These are phyloP conservation scores for Varroa destructor DNA, from an alignment of 1,140 invertebrate genomes.

Conservation along the genomic window DNA sequence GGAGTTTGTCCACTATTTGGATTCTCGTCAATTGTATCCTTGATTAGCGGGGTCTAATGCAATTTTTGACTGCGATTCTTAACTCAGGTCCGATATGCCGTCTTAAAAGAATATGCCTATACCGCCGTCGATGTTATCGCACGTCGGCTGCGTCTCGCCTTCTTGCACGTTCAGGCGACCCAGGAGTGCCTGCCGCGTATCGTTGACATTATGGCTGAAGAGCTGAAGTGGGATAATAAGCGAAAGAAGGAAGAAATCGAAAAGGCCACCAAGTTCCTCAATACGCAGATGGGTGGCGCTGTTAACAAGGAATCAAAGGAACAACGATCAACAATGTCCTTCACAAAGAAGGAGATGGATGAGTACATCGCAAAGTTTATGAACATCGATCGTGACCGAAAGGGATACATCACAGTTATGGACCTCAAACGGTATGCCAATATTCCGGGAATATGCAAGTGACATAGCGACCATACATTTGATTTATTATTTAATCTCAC, in stretches of 20 bases:
- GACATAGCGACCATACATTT: not conserved
- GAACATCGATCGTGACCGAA: constrained; percentile 82
- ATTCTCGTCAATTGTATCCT: too few relatives aligned
- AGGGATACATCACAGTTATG: constrained; percentile 94
- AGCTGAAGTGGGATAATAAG: constrained; percentile 75
- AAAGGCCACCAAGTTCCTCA: constrained; percentile 63
- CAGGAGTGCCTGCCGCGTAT: constrained; percentile 83
- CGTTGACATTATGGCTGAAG: constrained; percentile 89
- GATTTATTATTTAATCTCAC: not conserved
- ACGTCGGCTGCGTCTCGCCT: constrained; percentile 74
- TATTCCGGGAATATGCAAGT: not conserved
- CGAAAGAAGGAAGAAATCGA: constrained; percentile 51
- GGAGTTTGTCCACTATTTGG: too few relatives aligned
- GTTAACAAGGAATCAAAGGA: constrained; percentile 71
- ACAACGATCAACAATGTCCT: constrained; percentile 47
- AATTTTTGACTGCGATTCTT: too few relatives aligned
- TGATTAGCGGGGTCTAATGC: too few relatives aligned
- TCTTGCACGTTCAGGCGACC: constrained; percentile 85
- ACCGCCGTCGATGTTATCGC: constrained; percentile 93
- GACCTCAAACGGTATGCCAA: constrained; percentile 65
- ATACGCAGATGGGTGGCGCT: constrained; percentile 89
- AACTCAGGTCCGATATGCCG: constrained; percentile 64
- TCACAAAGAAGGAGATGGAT: constrained; percentile 83
- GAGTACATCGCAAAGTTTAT: constrained; percentile 87
- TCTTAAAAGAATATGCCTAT: constrained; percentile 79